Evolutionary conservation across 2,888 invertebrate species (phyloP).

Genomic region (Yponomeuta plumbellus): DNA sequence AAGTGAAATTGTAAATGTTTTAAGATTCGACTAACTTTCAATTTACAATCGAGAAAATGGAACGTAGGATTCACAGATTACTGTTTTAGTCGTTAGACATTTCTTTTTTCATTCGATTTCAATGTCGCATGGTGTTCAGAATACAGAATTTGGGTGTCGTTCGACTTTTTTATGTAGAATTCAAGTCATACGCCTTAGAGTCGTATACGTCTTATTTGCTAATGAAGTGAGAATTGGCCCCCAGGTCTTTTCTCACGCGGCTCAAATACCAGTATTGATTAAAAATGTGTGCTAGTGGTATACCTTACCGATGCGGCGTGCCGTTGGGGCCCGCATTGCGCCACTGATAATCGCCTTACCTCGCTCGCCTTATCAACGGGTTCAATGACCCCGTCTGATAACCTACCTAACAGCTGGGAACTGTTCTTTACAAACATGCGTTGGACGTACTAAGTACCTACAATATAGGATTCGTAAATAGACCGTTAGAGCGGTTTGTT

Average conservation of each 20-base stretch:
- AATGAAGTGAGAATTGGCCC: no score
- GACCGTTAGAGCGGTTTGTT: not conserved
- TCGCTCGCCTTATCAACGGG: slow-evolving; percentile 49
- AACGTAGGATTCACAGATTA: no score
- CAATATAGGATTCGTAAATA: not conserved
- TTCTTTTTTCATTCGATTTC: no score
- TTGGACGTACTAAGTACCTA: not conserved
- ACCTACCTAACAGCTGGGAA: slow-evolving; percentile 19
- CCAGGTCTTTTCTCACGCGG: not conserved
- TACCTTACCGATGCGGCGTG: not conserved
- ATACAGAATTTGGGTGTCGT: no score
- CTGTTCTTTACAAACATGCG: not conserved
- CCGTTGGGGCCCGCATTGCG: slow-evolving; percentile 55
- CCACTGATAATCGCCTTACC: slow-evolving; percentile 39
- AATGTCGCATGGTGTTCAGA: no score
- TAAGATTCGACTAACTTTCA: no score
- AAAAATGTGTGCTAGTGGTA: not conserved
- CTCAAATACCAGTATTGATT: not conserved
- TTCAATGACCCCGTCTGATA: slow-evolving; percentile 52
- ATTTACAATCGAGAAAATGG: no score
- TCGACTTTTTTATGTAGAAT: no score
- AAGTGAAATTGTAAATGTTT: no score
- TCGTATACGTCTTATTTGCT: no score
- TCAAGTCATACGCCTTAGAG: no score
- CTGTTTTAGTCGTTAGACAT: no score